phyloP scores from a whole-genome alignment of 2,113 vertebrate genomes.

The Brienomyrus brachyistius region DNA sequence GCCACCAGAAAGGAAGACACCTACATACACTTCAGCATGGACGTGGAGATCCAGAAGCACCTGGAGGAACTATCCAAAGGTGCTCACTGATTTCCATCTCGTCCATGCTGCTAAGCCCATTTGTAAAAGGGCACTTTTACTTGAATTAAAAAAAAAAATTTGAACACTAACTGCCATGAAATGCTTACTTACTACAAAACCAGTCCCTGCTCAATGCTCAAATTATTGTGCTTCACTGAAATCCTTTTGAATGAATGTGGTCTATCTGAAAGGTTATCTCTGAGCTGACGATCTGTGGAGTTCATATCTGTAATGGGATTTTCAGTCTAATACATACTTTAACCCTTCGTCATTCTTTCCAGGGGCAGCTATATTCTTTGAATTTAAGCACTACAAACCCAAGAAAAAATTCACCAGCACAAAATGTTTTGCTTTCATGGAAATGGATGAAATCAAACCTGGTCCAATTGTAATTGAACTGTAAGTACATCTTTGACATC shows the following conservation, averaged over 20 bases:
- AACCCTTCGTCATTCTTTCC: background rate
- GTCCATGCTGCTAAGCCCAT: background rate
- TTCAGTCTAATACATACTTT: background rate
- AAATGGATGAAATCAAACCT: slow-evolving; percentile 95
- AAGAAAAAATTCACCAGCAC: slow-evolving; percentile 97
- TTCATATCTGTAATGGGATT: background rate
- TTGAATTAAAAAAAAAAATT: background rate
- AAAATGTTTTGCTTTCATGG: slow-evolving; percentile 98
- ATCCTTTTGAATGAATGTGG: background rate
- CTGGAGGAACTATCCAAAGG: slow-evolving; percentile 95
- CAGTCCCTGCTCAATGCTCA: background rate
- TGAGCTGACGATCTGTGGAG: background rate
- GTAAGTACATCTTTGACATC: slow-evolving; percentile 64
- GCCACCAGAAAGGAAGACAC: slow-evolving; percentile 89
- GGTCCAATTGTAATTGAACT: slow-evolving; percentile 92
- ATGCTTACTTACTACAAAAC: background rate
- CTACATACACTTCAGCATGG: slow-evolving; percentile 87
- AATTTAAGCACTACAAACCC: slow-evolving; percentile 99
- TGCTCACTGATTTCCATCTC: slow-evolving; percentile 33
- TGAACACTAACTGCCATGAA: background rate
- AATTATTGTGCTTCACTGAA: background rate
- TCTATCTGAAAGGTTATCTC: background rate
- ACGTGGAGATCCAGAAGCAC: slow-evolving; percentile 95
- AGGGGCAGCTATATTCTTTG: slow-evolving; percentile 98
- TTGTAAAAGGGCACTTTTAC: background rate